phyloP scores from a whole-genome alignment of 2,113 vertebrate genomes.

The Mystacornis crossleyi region DNA sequence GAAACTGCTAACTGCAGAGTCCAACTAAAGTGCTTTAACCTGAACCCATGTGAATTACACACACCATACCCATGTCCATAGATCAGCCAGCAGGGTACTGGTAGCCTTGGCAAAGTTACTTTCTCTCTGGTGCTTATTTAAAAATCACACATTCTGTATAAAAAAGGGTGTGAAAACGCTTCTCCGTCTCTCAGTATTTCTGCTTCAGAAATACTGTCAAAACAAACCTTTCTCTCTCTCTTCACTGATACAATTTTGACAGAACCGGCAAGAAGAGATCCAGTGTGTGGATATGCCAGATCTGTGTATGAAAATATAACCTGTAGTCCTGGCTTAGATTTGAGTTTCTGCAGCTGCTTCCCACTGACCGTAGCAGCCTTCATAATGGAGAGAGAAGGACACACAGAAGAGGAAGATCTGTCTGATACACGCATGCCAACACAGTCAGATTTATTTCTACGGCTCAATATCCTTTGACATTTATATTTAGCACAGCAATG shows the following conservation, averaged over 20 bases:
- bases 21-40: background rate
- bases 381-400: background rate
- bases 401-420: background rate
- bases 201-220: conserved; percentile 17
- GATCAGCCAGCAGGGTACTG: background rate
- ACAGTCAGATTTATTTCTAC: background rate
- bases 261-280: background rate
- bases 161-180: conserved; percentile 5
- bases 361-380: background rate
- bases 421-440: background rate
- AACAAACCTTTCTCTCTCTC: conserved; percentile 1
- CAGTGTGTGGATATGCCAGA: background rate
- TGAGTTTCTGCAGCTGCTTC: background rate
- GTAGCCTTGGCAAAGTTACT: background rate
- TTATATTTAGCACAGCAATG: conserved; percentile 15
- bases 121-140: background rate
- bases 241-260: background rate
- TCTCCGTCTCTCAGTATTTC: background rate
- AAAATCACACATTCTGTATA: background rate
- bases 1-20: background rate
- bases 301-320: background rate
- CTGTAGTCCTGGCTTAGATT: background rate
- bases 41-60: background rate
- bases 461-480: background rate
- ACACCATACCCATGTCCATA: background rate